Evolutionary conservation across 2,797 vertebrate species (phyloP).

Genomic region (Crossoptilon crossoptilon): DNA sequence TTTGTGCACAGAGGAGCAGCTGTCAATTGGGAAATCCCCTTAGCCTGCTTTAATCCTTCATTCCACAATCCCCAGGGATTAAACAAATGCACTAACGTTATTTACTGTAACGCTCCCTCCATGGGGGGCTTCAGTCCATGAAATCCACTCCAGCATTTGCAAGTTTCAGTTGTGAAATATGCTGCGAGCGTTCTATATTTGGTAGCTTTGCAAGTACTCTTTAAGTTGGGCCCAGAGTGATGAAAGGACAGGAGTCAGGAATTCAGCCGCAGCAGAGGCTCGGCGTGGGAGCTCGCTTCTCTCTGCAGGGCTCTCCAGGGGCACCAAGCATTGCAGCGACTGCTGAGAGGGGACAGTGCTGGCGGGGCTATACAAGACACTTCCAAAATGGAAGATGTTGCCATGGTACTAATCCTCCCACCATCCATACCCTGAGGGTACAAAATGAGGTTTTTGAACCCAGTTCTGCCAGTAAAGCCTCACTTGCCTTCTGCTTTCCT

Average conservation of each 20-base stretch:
- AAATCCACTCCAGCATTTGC: slow-evolving; percentile 63
- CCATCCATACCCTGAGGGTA: neutral
- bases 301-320: neutral
- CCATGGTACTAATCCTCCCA: neutral
- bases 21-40: slow-evolving; percentile 73
- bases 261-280: slow-evolving; percentile 24
- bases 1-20: slow-evolving; percentile 56
- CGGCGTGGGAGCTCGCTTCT: neutral
- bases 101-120: slow-evolving; percentile 54
- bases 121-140: slow-evolving; percentile 46
- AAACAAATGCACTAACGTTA: slow-evolving; percentile 59
- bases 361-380: neutral
- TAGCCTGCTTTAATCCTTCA: slow-evolving; percentile 60
- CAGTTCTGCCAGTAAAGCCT: neutral
- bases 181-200: slow-evolving; percentile 38
- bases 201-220: slow-evolving; percentile 56
- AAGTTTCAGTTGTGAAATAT: slow-evolving; percentile 58
- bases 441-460: neutral
- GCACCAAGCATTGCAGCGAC: neutral
- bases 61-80: slow-evolving; percentile 60
- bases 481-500: neutral
- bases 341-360: neutral
- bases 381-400: neutral
- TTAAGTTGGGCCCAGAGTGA: slow-evolving; percentile 43
- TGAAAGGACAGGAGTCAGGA: slow-evolving; percentile 59